Percentiles rank a stretch among this genome's conserved stretches.
Conservation (phyloP, 2,113 vertebrate species). For the Prietella phreatophila region DNA sequence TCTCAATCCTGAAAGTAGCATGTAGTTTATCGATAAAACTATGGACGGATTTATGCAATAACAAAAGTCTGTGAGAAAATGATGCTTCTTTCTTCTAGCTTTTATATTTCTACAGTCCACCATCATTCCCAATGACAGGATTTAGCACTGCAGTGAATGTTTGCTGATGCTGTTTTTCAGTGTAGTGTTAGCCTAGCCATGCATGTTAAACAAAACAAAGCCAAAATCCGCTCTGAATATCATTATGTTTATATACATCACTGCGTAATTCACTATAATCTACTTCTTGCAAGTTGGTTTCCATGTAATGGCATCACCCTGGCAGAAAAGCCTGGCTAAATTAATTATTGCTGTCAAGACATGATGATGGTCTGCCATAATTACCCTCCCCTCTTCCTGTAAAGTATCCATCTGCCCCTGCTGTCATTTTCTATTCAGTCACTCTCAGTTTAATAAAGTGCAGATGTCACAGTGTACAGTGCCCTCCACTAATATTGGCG, state of each 20-base stretch:
- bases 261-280: not conserved
- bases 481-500: too few relatives aligned
- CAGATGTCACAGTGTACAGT: not conserved
- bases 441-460: not conserved
- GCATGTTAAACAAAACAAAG: conserved; percentile 11
- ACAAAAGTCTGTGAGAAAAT: not conserved
- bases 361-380: conserved; percentile 5
- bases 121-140: not conserved
- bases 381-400: conserved; percentile 7
- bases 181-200: not conserved
- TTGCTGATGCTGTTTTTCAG: not conserved
- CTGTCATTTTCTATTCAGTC: conserved; percentile 23
- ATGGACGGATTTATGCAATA: not conserved
- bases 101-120: not conserved
- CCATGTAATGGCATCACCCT: conserved; percentile 20
- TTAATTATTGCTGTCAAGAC: conserved; percentile 19
- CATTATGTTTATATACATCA: not conserved
- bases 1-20: not conserved
- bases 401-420: conserved; percentile 1
- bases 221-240: not conserved
- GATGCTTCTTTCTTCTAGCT: not conserved
- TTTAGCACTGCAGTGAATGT: not conserved
- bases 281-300: not conserved
- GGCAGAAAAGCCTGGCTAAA: conserved; percentile 23
- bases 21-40: not conserved